A percentile compares a stretch with the other conserved stretches of the same genome.
phyloP scores from a whole-genome alignment of 2,888 invertebrate species.

The Meliscaeva auricollis region DNA sequence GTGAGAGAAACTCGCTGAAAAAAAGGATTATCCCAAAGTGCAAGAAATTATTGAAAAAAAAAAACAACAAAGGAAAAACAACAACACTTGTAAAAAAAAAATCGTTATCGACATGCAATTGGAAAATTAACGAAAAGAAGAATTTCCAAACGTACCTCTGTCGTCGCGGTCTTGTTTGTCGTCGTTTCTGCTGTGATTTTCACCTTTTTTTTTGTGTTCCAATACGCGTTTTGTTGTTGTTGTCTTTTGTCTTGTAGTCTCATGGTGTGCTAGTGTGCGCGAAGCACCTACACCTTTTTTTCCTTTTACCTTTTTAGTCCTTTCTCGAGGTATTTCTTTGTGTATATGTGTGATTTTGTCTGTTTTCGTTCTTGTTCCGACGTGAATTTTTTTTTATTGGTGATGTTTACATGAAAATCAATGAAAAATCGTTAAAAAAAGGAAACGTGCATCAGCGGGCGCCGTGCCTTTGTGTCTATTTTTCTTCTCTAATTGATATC shows the following conservation, averaged over 20 bases:
- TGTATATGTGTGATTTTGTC: constrained; percentile 36
- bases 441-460: constrained; percentile 60
- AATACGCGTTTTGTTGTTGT: constrained; percentile 46
- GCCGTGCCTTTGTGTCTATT: constrained; percentile 34
- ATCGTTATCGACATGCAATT: constrained; percentile 64
- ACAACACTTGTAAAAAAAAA: constrained; percentile 29
- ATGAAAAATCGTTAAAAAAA: constrained; percentile 67
- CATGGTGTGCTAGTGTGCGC: constrained; percentile 27
- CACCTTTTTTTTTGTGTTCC: constrained; percentile 25
- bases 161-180: constrained; percentile 1
- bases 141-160: constrained; percentile 20
- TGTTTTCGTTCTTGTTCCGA: constrained; percentile 53
- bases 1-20: constrained; percentile 47
- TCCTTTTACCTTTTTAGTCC: background rate
- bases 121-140: constrained; percentile 60
- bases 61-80: constrained; percentile 18
- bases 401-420: constrained; percentile 74
- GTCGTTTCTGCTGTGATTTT: constrained; percentile 44
- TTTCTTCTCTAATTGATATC: constrained; percentile 46
- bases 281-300: constrained; percentile 54
- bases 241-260: constrained; percentile 20
- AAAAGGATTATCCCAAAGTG: constrained; percentile 65
- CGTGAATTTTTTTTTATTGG: constrained; percentile 55
- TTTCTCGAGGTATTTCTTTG: constrained; percentile 3
- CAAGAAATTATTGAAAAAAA: constrained; percentile 40